These are phyloP conservation scores for Chrysogorgia sp. DNA, from an alignment of 92 coral and sea anemone genomes.

Conservation along the genomic window DNA sequence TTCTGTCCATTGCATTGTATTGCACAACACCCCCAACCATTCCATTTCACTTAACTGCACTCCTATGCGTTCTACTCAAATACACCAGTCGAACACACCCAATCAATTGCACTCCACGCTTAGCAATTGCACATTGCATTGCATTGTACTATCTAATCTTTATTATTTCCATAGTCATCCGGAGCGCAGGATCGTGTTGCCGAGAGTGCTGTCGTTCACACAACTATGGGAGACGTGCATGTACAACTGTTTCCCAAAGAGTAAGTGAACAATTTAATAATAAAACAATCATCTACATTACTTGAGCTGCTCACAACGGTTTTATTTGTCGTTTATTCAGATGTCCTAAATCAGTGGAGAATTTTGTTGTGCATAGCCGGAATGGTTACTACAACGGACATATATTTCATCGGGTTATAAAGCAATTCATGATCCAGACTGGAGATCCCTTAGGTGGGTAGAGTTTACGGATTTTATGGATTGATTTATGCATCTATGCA, in stretches of 20 bases:
- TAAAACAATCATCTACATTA: too few relatives aligned
- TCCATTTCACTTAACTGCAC: too few relatives aligned
- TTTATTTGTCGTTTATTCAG: constrained; percentile 39
- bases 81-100: too few relatives aligned
- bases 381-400: constrained; percentile 93
- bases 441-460: constrained; percentile 92
- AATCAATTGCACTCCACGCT: too few relatives aligned
- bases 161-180: constrained; percentile 60
- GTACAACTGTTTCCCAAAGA: constrained; percentile 80
- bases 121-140: background rate
- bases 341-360: constrained; percentile 95
- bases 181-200: constrained; percentile 78
- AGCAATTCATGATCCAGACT: constrained; percentile 97
- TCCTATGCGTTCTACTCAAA: too few relatives aligned
- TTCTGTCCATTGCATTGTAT: too few relatives aligned
- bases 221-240: constrained; percentile 89
- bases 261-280: constrained; percentile 58
- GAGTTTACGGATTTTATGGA: background rate
- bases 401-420: constrained; percentile 92
- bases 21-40: too few relatives aligned
- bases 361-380: constrained; percentile 85
- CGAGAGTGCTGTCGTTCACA: constrained; percentile 78
- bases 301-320: background rate
- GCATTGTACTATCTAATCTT: background rate
- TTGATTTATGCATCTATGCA: background rate